Base-by-base conservation (phyloP, 2,113 vertebrate species). In the Salvelinus sp. region DNA sequence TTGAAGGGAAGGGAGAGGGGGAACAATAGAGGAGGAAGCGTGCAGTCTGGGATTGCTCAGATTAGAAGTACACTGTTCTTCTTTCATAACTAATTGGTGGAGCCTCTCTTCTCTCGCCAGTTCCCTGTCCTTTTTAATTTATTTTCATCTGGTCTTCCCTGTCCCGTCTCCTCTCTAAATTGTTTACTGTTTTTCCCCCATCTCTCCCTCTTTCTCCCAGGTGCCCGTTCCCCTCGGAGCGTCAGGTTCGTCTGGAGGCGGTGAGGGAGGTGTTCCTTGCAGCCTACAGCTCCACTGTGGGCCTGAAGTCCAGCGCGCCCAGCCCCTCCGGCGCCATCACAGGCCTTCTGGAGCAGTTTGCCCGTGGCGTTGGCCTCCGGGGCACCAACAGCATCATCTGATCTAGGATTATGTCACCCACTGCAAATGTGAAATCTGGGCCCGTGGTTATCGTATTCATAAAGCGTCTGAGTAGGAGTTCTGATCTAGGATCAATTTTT, bases 311-410 rank as follows among this genome's bases (percentile, higher is more conserved):
- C 0, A 91, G 92, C 0, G 90, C 93, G 0, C 90, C 95, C 69
- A 96, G 96, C 82, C 95, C 98, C 3, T 96, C 97, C 0, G 96
- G 95, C 9, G 96, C 97, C 75, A 98, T 99, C 33, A 92, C 96
- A 0, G 97, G 97, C 64, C 94, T 99, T 76, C 93, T 99, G 62
- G 98, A 99, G 91, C 97, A 98, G 89, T 97, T 99, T 0, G 98
- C 92, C 57, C 95, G 98, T 0, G 98, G 98, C 0, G 97, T 98
- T 0, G 97, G 96, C 75, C 95, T 98, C 67, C 92, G 96, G 10
- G 93, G 94, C 78, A 91, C 94, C 85, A 96, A 96, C 80, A 83
- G 92, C 86, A 93, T 96, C 2, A 91, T 96, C 75, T 99, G 93
- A 99, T 33, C 18, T 30, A 33, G 74, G 69, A 67, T 72, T 48